Evolutionary conservation across 2,888 invertebrate species (phyloP), one percentile per base, ranked within the genome.

Genomic region (Athalia rosae): DNA sequence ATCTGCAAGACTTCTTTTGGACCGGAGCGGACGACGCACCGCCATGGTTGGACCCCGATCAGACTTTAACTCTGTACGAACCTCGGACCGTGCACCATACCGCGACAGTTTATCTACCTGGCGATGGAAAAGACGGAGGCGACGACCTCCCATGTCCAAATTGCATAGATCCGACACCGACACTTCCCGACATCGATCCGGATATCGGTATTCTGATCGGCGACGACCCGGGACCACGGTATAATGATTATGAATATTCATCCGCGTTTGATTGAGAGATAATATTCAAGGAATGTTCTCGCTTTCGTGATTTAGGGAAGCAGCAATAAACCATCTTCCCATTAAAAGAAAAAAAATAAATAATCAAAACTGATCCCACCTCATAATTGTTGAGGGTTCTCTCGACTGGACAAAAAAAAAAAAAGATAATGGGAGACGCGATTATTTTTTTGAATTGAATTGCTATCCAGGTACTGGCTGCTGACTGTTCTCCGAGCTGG

Each of bases 1-100:
- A 93, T 62, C 90, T 97, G 77, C 96, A 96, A 85, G 96, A 97
- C 88, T 97, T 97, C 90, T 95, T 97, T 89, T 97, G 97, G 97
- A 96, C 96, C 0, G 96, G 96, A 0, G 95, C 95, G 0, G 96
- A 96, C 0, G 96, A 96, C 86, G 96, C 95, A 0, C 94, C 94
- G 0, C 92, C 93, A 7, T 93, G 90, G 85, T 91, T 92, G 82
- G 93, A 90, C 84, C 91, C 91, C 63, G 92, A 92, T 61, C 89
- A 89, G 50, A 84, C 86, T 3, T 78, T 89, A 66, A 89, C 84
- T 0, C 82, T 87, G 43, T 87, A 89, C 82, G 87, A 89, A 80
- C 88, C 88, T n/a, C 85, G 82, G 64, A 89, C 89, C 15, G 78
- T 88, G 50, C 86, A 87, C 77, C 88, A 86, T 69, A 85, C 88